phyloP scores from a whole-genome alignment of 2,888 invertebrate genomes.

The Caenorhabditis panamensis region DNA sequence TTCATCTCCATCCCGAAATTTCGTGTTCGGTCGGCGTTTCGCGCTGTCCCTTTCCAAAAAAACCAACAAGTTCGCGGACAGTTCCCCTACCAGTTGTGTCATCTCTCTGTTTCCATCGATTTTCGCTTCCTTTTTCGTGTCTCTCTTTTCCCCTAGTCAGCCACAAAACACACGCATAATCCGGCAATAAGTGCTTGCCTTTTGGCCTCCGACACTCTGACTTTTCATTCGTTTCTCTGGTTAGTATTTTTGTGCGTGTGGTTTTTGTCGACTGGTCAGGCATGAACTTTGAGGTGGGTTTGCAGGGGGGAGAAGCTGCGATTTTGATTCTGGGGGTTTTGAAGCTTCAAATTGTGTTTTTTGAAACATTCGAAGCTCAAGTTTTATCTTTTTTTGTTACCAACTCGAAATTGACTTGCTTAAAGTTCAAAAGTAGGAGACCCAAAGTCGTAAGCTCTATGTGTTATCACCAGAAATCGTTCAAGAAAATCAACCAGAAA shows the following conservation, averaged over 20 bases:
- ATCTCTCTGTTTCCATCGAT: conserved; percentile 1
- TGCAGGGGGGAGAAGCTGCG: neutral
- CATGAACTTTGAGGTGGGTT: conserved; percentile 44
- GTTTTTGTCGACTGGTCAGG: neutral
- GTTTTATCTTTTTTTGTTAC: too few relatives aligned
- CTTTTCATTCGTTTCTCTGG: conserved; percentile 9
- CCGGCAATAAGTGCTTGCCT: conserved; percentile 61
- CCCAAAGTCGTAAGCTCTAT: too few relatives aligned
- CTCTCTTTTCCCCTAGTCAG: neutral
- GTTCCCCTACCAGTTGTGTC: neutral
- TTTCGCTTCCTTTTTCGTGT: conserved; percentile 4
- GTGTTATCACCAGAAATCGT: too few relatives aligned
- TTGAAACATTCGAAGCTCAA: too few relatives aligned
- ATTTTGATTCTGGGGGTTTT: too few relatives aligned
- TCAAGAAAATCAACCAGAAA: too few relatives aligned
- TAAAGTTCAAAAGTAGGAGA: too few relatives aligned
- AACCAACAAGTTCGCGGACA: neutral
- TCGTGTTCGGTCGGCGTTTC: too few relatives aligned
- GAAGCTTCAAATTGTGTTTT: too few relatives aligned
- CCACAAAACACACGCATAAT: conserved; percentile 44
- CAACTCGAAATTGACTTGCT: too few relatives aligned
- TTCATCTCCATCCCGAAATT: neutral
- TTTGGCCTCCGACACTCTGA: conserved; percentile 23
- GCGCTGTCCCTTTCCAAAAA: neutral
- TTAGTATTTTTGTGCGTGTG: neutral